Evolutionary conservation across 2,113 vertebrate genomes (phyloP), one percentile per base, ranked within the genome.

Genomic region (Cynopterus brachyotis): DNA sequence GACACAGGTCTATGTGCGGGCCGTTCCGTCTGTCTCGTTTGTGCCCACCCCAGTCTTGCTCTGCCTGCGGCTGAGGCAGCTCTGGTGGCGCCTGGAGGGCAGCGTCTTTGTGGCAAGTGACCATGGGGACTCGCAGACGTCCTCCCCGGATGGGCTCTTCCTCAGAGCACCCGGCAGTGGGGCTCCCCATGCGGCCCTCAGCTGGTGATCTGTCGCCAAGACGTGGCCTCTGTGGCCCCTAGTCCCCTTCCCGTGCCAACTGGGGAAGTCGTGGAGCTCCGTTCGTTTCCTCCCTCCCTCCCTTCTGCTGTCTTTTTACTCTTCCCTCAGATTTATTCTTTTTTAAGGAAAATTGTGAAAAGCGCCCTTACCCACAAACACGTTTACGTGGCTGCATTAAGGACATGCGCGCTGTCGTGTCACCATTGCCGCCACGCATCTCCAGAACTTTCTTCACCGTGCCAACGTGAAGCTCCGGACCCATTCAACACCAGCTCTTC

Each of bases 81-180:
- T 17, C 20, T 3, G 26, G 24, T 0, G 19, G 30, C 9, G 0
- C 8, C 26, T 24, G 10, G 66, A 62, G 59, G 22, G 7, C 2
- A 59, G 11, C 19, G 30, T 2, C 47, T 59, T 40, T 3, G 4
- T 24, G 17, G 10, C 26, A 69, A 88, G n/a, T 62, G 11, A 26
- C 30, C 40, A 5, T 30, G 24, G 57, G 53, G 19, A 35, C 42
- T 8, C 12, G 30, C 1, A 42, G 42, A 8, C 55, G 42, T 84
- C 30, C 47, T 53, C 4, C 5, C 9, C 2, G 28, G 24, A 19
- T 0, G 0, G 66, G 17, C n/a, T 40, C 8, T 28, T 80, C 66
- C 42, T 47, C 35, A 72, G 37, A 60, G 42, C 22, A n/a, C 1
- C 22, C 4, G 5, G 0, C 9, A 0, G 10, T 17, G 50, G 53